Evolutionary conservation across 2,797 vertebrate genomes (phyloP).

Genomic region (Tragelaphus oryx): DNA sequence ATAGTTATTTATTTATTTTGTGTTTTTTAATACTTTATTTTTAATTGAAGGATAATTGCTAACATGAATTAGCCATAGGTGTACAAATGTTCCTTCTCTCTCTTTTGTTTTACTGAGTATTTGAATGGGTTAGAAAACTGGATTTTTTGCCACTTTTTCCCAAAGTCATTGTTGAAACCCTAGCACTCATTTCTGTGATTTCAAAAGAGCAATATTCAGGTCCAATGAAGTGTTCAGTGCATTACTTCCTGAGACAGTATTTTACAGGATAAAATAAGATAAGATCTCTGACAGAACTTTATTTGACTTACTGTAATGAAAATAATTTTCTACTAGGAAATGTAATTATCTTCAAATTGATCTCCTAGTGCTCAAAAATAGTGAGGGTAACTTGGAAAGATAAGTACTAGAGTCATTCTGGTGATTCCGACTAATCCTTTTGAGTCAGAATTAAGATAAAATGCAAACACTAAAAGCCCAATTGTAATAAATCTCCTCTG

Average conservation of each 20-base stretch:
- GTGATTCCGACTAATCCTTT: neutral
- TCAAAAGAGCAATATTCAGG: neutral
- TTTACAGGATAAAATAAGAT: neutral
- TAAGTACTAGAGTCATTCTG: neutral
- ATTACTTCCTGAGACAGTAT: neutral
- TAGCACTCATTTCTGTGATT: neutral
- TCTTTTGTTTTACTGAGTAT: neutral
- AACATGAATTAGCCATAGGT: neutral
- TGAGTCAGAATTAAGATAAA: neutral
- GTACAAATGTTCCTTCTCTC: neutral
- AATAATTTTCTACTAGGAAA: neutral
- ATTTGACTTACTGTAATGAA: neutral
- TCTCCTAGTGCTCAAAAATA: neutral
- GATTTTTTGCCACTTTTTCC: neutral
- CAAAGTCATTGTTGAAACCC: neutral
- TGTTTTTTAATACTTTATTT: neutral
- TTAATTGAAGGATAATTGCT: neutral
- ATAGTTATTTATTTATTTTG: neutral
- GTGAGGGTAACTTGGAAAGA: neutral
- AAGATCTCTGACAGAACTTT: neutral
- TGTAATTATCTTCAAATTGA: neutral
- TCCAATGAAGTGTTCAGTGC: neutral
- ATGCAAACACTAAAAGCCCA: neutral
- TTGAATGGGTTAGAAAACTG: neutral
- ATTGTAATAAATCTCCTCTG: neutral